Evolutionary conservation across 2,888 invertebrate species (phyloP), one percentile per base, ranked within the genome.

Genomic region (Plagiodera versicolora): DNA sequence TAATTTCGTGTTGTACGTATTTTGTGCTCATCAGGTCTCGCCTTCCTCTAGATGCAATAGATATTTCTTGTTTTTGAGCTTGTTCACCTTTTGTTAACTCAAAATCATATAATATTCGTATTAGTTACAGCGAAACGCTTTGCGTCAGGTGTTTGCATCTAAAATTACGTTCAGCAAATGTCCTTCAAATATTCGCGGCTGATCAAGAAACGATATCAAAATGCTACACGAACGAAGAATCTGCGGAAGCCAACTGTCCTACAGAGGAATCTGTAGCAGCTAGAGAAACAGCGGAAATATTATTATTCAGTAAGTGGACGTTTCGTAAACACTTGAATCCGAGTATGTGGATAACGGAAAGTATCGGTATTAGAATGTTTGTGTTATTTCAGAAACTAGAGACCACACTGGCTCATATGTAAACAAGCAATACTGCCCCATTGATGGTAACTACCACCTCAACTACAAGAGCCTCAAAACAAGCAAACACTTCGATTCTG

Each of bases 121-220:
- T 39, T 14, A 85, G 85, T 68, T 83, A 83, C 63, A 83, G 82
- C 30, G 84, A 82, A 60, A 82, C 82, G 45, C 82, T 82, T 65
- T 88, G 88, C 74, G 84, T 85, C 68, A 80, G 86, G 63, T 88
- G 88, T 72, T 83, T 88, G 68, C 84, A 85, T 65, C 72, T 88
- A 60, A 81, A 82, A 65, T 78, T 86, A 57, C 82, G 85, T 61
- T 84, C 87, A 5, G 79, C 82, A 52, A 87, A 86, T 74, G 82
- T 88, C 51, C 80, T 88, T 44, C 85, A 87, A 74, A 84, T 87
- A 16, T 82, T 84, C 72, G 84, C 85, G 14, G 82, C 85, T 64
- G 84, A 84, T 65, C 78, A 85, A 65, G 85, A 85, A 74, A 77
- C 75, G 19, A 76, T 79, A 54, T 79, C 80, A 10, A 84, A 83